Evolutionary conservation across 1,140 invertebrate genomes (phyloP).

Genomic region (Cydia amplana): DNA sequence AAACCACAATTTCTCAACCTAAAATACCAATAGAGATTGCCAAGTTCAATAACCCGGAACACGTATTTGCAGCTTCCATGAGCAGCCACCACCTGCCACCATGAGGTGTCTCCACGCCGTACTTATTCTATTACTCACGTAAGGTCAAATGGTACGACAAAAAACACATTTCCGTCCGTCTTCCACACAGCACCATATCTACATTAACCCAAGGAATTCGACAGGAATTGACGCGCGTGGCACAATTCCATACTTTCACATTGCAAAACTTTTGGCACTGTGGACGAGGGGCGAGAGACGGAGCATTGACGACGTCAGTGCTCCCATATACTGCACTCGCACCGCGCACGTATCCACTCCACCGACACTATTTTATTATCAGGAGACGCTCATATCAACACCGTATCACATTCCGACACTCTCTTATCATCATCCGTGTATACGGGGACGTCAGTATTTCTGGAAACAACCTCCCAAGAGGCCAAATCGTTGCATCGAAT

Average conservation of each 20-base stretch:
- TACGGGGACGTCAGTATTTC: conserved; percentile 46
- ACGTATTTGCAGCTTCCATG: neutral
- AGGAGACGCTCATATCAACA: neutral
- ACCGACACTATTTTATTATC: conserved; percentile 49
- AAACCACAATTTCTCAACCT: conserved; percentile 57
- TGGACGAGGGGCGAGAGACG: conserved; percentile 69
- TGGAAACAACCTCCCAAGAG: conserved; percentile 61
- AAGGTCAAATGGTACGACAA: conserved; percentile 55
- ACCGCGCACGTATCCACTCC: conserved; percentile 70
- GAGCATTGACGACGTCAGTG: conserved; percentile 75
- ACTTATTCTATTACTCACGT: conserved; percentile 50
- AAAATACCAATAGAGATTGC: conserved; percentile 48
- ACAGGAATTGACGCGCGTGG: conserved; percentile 73
- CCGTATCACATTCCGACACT: conserved; percentile 7
- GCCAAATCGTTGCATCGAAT: conserved; percentile 69
- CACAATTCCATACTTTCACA: conserved; percentile 78
- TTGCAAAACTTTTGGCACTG: conserved; percentile 79
- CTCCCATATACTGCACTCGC: conserved; percentile 63
- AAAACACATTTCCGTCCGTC: conserved; percentile 49
- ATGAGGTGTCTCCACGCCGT: conserved; percentile 48
- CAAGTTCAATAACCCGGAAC: conserved; percentile 41
- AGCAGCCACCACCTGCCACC: conserved; percentile 36
- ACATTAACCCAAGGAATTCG: conserved; percentile 55
- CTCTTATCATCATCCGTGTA: conserved; percentile 33
- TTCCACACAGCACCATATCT: conserved; percentile 39